These are phyloP conservation scores for Drosophila athabasca DNA, from an alignment of 1,140 invertebrate species.

Conservation along the genomic window DNA sequence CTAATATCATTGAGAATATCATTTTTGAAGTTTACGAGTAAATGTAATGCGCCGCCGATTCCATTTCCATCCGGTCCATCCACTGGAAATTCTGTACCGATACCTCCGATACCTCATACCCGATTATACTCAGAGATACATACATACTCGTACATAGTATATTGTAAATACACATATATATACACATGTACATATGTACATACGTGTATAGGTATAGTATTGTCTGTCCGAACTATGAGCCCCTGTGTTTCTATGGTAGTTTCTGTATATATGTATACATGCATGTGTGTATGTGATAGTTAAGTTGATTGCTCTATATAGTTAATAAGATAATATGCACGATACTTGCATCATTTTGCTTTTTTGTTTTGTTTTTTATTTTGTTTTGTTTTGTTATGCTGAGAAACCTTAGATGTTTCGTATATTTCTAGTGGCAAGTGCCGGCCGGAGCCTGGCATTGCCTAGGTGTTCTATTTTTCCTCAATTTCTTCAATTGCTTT, in stretches of 20 bases:
- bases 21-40: slow-evolving; percentile 21
- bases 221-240: slow-evolving; percentile 37
- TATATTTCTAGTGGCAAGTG: slow-evolving; percentile 63
- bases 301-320: slow-evolving; percentile 58
- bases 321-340: slow-evolving; percentile 55
- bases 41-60: slow-evolving; percentile 62
- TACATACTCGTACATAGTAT: slow-evolving; percentile 2
- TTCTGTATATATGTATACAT: slow-evolving; percentile 39
- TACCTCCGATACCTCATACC: slow-evolving; percentile 12
- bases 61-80: slow-evolving; percentile 2
- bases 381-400: slow-evolving; percentile 55
- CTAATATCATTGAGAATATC: slow-evolving; percentile 50
- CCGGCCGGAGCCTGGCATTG: slow-evolving; percentile 38
- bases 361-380: slow-evolving; percentile 43
- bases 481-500: slow-evolving; percentile 75
- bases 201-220: slow-evolving; percentile 6
- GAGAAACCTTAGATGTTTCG: slow-evolving; percentile 79
- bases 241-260: slow-evolving; percentile 14
- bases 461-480: slow-evolving; percentile 49
- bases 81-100: slow-evolving; percentile 1
- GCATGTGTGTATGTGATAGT: slow-evolving; percentile 56
- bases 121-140: slow-evolving; percentile 22
- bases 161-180: too few relatives aligned
- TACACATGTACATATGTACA: too few relatives aligned
- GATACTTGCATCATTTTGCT: slow-evolving; percentile 32